A percentile compares a stretch with the other conserved stretches of the same genome.
These are phyloP conservation scores for Fukomys damarensis DNA, from an alignment of 2,113 vertebrate genomes.

Conservation along the genomic window DNA sequence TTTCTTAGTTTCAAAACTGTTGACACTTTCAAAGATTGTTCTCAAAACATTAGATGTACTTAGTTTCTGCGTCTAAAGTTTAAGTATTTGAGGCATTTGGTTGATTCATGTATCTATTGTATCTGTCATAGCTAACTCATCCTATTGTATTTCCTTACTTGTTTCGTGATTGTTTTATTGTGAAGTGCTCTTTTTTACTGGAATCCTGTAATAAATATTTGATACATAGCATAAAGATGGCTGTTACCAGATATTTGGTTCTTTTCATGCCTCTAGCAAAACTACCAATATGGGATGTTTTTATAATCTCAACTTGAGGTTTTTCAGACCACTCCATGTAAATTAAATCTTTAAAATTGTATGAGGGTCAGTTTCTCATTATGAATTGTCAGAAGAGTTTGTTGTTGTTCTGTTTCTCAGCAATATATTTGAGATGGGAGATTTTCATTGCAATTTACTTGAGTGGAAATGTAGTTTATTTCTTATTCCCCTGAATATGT, in stretches of 20 bases:
- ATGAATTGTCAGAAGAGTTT: neutral
- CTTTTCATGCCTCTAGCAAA: neutral
- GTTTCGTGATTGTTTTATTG: neutral
- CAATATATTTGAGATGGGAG: neutral
- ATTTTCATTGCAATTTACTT: neutral
- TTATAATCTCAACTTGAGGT: neutral
- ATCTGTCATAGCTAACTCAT: neutral
- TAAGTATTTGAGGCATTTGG: neutral
- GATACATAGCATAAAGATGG: neutral
- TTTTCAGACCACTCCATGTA: neutral
- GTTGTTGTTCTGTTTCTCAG: neutral
- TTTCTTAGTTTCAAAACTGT: neutral
- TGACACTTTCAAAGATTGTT: conserved; percentile 26
- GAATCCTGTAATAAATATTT: neutral
- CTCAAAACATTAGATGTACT: neutral
- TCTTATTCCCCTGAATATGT: neutral
- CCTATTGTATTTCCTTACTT: neutral
- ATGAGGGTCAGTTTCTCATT: neutral
- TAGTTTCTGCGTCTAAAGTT: neutral
- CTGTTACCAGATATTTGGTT: neutral
- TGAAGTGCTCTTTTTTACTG: neutral
- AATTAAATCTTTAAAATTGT: neutral
- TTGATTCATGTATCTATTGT: neutral
- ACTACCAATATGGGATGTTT: neutral
- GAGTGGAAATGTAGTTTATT: neutral